A percentile compares a stretch with the other conserved stretches of the same genome.
Conservation (phyloP, 2,888 invertebrate genomes). For the Idaea aversata region DNA sequence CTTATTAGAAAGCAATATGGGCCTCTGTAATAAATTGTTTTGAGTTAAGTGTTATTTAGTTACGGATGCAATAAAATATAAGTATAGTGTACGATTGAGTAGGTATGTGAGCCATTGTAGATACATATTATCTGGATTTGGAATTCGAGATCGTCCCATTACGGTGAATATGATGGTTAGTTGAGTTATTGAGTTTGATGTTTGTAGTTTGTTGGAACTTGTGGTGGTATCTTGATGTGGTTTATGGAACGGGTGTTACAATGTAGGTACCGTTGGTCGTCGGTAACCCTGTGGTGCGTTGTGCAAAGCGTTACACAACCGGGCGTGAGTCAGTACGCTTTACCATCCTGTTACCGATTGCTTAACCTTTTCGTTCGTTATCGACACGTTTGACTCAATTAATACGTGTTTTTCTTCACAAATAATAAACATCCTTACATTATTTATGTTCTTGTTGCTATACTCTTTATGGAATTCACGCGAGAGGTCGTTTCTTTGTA, state of each 20-base stretch:
- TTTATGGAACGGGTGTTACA: constrained; percentile 1
- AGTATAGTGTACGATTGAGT: background rate
- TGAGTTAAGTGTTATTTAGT: background rate
- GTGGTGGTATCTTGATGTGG: background rate
- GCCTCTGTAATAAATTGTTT: background rate
- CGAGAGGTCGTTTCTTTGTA: constrained; percentile 19
- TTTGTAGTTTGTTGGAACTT: background rate
- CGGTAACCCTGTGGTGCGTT: constrained; percentile 42
- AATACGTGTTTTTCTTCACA: constrained; percentile 1
- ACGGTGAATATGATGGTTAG: background rate
- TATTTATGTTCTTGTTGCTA: background rate
- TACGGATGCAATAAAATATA: background rate
- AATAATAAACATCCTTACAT: background rate
- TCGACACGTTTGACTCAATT: constrained; percentile 33
- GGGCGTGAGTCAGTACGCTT: constrained; percentile 63
- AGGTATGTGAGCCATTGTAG: background rate
- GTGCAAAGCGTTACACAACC: constrained; percentile 68
- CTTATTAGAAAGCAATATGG: background rate
- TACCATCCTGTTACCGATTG: constrained; percentile 55
- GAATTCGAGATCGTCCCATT: background rate
- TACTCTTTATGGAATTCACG: constrained; percentile 17
- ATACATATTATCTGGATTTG: background rate
- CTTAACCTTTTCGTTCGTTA: constrained; percentile 57
- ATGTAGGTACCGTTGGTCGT: background rate
- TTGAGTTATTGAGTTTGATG: background rate